These are phyloP conservation scores for Trinectes maculatus DNA, from an alignment of 2,113 vertebrate species.

Conservation along the genomic window DNA sequence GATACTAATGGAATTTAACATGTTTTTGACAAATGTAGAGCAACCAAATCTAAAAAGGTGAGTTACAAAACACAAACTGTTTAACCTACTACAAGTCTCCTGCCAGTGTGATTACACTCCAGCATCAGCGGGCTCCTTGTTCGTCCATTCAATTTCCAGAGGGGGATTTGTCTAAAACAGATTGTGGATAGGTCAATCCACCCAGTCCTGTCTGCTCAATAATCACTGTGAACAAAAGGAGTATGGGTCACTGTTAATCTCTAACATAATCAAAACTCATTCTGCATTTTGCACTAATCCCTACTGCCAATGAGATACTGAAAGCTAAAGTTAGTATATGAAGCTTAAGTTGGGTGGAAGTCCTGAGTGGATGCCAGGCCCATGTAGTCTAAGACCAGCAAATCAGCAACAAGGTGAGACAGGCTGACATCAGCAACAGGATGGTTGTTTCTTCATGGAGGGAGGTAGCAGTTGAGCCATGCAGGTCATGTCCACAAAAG, in stretches of 20 bases:
- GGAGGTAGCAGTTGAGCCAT: slow-evolving; percentile 50
- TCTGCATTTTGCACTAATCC: not conserved
- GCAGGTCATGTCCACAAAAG: slow-evolving; percentile 75
- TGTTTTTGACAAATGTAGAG: not conserved
- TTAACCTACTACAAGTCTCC: not conserved
- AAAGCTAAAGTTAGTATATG: no score
- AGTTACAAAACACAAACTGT: not conserved
- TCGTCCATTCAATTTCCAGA: slow-evolving; percentile 23
- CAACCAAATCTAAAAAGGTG: not conserved
- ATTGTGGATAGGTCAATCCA: slow-evolving; percentile 28
- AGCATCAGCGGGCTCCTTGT: slow-evolving; percentile 11
- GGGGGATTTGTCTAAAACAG: slow-evolving; percentile 19
- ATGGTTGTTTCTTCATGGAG: not conserved
- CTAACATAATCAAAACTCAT: not conserved
- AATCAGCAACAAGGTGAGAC: slow-evolving; percentile 49
- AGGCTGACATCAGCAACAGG: slow-evolving; percentile 32
- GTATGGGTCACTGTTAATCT: not conserved
- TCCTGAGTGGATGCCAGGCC: slow-evolving; percentile 1
- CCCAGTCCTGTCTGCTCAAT: slow-evolving; percentile 38
- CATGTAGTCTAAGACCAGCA: slow-evolving; percentile 31
- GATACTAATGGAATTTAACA: no score
- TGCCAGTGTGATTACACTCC: not conserved
- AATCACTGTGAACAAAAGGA: slow-evolving; percentile 16
- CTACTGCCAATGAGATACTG: not conserved
- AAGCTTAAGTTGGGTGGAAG: not conserved